These are phyloP conservation scores for Rattus rattus DNA, from an alignment of 2,113 vertebrate genomes.

Conservation along the genomic window DNA sequence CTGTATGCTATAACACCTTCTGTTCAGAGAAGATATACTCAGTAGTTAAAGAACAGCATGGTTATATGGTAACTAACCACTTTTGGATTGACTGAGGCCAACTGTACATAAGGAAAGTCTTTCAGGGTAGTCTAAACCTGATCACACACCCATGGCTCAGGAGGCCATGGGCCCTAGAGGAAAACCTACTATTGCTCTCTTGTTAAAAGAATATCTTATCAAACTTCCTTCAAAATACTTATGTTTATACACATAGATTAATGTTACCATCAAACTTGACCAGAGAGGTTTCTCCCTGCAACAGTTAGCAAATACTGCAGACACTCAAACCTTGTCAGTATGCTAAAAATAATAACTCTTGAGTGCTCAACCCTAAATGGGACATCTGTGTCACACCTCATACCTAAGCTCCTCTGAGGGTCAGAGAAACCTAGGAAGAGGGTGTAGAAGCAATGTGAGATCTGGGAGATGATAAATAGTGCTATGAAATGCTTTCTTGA, in stretches of 20 bases:
- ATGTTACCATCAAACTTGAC: no score
- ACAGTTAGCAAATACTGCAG: background rate
- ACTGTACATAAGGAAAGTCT: background rate
- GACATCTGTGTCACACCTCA: background rate
- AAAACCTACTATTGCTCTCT: background rate
- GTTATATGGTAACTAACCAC: background rate
- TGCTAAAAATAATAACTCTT: background rate
- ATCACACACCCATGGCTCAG: background rate
- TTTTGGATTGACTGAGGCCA: background rate
- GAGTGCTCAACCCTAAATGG: background rate
- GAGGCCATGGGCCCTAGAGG: background rate
- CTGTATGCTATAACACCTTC: background rate
- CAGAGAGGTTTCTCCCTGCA: background rate
- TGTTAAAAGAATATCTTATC: background rate
- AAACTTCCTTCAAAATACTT: background rate
- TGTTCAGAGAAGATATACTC: background rate
- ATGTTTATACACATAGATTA: background rate
- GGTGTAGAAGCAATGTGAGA: background rate
- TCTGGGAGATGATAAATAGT: background rate
- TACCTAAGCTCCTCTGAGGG: no score
- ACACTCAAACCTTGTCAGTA: background rate
- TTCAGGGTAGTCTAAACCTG: background rate
- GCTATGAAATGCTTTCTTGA: background rate
- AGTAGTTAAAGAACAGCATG: background rate
- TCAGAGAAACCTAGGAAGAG: background rate